Evolutionary conservation across 2,888 invertebrate genomes (phyloP).

Genomic region (Oegoconia quadripuncta): DNA sequence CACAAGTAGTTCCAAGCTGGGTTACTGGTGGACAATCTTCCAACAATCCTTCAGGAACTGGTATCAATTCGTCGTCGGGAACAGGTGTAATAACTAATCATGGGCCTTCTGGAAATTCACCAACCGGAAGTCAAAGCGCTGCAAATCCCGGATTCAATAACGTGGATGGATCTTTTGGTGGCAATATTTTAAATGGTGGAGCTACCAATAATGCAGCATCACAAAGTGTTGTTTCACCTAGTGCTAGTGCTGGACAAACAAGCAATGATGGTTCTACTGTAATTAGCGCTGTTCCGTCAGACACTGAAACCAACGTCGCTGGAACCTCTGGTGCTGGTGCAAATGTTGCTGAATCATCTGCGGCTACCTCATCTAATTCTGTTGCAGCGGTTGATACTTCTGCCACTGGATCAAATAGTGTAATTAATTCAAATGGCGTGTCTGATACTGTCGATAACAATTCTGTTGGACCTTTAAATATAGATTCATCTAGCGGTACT

Average conservation of each 20-base stretch:
- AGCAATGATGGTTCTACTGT: too few species aligned
- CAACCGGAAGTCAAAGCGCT: neutral
- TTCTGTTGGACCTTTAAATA: too few species aligned
- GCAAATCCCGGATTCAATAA: neutral
- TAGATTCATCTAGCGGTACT: neutral
- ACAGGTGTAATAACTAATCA: neutral
- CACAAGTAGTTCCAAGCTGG: conserved; percentile 56
- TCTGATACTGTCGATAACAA: too few species aligned
- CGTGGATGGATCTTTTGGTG: neutral
- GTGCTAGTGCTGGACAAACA: too few species aligned
- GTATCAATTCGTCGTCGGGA: conserved; percentile 4
- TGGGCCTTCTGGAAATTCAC: neutral
- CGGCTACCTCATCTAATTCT: neutral
- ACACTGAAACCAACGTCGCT: too few species aligned
- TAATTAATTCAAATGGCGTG: too few species aligned
- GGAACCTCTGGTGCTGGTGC: conserved; percentile 3
- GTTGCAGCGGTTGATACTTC: conserved; percentile 1
- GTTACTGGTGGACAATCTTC: conserved; percentile 28
- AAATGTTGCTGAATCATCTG: neutral
- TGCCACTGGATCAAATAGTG: neutral
- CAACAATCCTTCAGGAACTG: conserved; percentile 3
- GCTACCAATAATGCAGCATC: neutral
- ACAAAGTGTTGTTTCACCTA: neutral
- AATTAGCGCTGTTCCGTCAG: too few species aligned
- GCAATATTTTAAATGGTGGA: neutral